phyloP scores from a whole-genome alignment of 1,140 invertebrate species.

The Formica selysi region DNA sequence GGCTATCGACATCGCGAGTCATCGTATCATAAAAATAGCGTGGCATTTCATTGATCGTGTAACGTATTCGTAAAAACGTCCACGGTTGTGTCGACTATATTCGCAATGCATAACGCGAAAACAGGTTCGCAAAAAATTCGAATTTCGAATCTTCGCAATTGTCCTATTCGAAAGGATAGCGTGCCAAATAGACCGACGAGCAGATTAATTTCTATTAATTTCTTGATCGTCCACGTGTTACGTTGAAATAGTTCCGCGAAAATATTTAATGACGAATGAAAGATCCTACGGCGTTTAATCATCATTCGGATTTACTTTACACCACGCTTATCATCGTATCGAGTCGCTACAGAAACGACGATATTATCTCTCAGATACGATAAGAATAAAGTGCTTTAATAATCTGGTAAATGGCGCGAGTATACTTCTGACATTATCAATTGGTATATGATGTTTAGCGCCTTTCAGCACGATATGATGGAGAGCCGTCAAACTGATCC shows the following conservation, averaged over 20 bases:
- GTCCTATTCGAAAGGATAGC: background rate
- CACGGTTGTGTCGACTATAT: background rate
- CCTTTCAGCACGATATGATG: background rate
- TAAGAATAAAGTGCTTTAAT: conserved; percentile 59
- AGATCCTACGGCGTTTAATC: background rate
- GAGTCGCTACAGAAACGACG: background rate
- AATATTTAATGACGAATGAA: background rate
- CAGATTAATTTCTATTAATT: background rate
- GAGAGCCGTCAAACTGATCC: background rate
- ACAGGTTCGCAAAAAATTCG: background rate
- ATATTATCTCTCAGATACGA: conserved; percentile 46
- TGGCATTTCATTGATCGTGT: conserved; percentile 62
- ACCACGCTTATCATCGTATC: background rate
- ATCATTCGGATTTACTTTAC: conserved; percentile 6
- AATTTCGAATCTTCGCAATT: background rate
- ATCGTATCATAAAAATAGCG: conserved; percentile 53
- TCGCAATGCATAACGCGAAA: background rate
- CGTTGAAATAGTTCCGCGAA: background rate
- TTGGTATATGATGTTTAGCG: background rate
- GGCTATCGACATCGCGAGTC: conserved; percentile 21
- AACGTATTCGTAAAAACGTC: conserved; percentile 38
- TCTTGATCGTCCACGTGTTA: background rate
- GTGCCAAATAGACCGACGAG: background rate
- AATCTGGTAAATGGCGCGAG: conserved; percentile 34
- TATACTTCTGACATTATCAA: conserved; percentile 23